Percentiles rank a stretch among this genome's conserved stretches.
Evolutionary conservation across 2,888 invertebrate species (phyloP).

Genomic region (Nymphalis polychloros): DNA sequence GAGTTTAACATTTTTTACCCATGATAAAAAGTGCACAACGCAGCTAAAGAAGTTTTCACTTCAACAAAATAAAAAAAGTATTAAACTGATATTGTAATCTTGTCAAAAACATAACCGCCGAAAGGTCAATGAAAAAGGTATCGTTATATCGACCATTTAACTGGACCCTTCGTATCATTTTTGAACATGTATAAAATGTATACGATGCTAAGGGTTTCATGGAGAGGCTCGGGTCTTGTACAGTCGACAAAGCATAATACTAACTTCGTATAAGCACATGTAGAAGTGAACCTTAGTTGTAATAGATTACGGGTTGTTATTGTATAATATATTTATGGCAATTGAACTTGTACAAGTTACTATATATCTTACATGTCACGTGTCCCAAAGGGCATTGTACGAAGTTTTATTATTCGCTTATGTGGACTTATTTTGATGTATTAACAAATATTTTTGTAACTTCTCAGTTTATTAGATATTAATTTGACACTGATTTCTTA

Average conservation of each 20-base stretch:
- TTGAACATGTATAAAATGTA: conserved; percentile 10
- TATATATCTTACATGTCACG: conserved; percentile 16
- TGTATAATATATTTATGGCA: background rate
- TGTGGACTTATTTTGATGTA: conserved; percentile 9
- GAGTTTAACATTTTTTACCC: too few relatives aligned
- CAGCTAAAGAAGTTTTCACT: too few relatives aligned
- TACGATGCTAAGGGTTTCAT: conserved; percentile 12
- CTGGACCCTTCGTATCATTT: conserved; percentile 1
- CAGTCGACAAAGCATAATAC: background rate
- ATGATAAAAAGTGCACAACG: too few relatives aligned
- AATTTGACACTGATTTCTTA: too few relatives aligned
- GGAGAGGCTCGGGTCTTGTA: conserved; percentile 3
- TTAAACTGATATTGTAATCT: background rate
- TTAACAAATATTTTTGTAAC: background rate
- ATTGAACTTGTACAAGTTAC: background rate
- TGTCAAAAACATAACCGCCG: background rate
- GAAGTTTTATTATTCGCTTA: conserved; percentile 19
- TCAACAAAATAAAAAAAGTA: background rate
- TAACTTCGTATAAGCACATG: background rate
- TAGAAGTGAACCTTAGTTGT: background rate
- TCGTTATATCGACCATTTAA: conserved; percentile 4
- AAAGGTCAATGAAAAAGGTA: background rate
- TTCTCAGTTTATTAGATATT: background rate
- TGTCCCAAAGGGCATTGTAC: conserved; percentile 22
- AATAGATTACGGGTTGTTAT: background rate